Conservation (phyloP, 2,113 vertebrate species). For the Laticauda laticaudata region DNA sequence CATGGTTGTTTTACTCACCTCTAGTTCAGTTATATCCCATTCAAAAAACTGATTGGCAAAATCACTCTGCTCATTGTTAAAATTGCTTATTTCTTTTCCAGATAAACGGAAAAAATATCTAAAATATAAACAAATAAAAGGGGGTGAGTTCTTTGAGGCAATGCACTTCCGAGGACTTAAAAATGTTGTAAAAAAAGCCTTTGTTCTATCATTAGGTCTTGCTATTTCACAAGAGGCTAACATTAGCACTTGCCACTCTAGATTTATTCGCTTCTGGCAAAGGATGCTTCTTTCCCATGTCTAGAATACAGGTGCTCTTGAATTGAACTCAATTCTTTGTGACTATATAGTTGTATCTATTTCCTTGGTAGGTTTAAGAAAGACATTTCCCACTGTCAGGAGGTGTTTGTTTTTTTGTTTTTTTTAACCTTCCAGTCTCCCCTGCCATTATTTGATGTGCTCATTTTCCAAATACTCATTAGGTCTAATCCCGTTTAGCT, state of each 20-base stretch:
- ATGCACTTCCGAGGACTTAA: not conserved
- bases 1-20: constrained; percentile 68
- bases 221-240: not conserved
- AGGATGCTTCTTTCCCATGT: not conserved
- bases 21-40: constrained; percentile 87
- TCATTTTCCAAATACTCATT: not conserved
- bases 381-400: not conserved
- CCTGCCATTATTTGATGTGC: not conserved
- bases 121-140: not conserved
- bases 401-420: too few relatives aligned
- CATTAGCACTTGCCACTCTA: not conserved
- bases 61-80: constrained; percentile 69
- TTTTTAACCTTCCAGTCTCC: not conserved
- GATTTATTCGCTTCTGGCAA: not conserved
- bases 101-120: constrained; percentile 84
- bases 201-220: not conserved
- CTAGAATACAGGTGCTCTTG: not conserved
- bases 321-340: not conserved
- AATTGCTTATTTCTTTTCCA: constrained; percentile 73
- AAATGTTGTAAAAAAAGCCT: not conserved
- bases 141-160: not conserved
- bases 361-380: not conserved
- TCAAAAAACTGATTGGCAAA: constrained; percentile 86
- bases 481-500: not conserved
- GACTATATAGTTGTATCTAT: not conserved